These are phyloP conservation scores for Pseudobourletiella spinata DNA, from an alignment of 1,140 invertebrate species.

Conservation along the genomic window DNA sequence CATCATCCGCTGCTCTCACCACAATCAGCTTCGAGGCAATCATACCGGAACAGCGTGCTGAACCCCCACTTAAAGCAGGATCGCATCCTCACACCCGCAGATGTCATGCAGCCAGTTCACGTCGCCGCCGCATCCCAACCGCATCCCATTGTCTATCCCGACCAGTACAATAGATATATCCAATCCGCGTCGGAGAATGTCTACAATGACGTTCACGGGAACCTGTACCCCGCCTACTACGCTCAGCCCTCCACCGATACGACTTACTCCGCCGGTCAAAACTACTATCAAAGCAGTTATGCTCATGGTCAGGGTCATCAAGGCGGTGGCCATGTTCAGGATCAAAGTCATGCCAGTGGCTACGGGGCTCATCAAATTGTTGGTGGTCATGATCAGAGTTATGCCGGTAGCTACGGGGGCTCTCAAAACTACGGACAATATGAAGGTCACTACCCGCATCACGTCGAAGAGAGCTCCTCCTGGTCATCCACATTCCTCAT, in stretches of 20 bases:
- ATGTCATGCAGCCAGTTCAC: neutral
- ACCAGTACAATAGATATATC: neutral
- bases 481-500: conserved; percentile 31
- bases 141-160: neutral
- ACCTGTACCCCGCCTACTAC: neutral
- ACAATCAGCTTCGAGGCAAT: no score
- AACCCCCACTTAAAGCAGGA: neutral
- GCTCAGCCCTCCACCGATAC: neutral
- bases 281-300: neutral
- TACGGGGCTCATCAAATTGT: neutral
- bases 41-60: no score
- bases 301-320: neutral
- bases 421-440: neutral
- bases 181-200: neutral
- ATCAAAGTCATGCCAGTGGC: neutral
- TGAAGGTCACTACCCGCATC: neutral
- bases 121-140: no score
- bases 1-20: neutral
- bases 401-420: neutral
- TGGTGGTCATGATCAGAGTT: neutral
- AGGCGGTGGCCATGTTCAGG: neutral
- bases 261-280: conserved; percentile 1
- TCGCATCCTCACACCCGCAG: neutral
- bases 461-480: neutral
- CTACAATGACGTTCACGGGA: neutral